Conservation (phyloP, 2,888 invertebrate species). For the Meteorus colon region DNA sequence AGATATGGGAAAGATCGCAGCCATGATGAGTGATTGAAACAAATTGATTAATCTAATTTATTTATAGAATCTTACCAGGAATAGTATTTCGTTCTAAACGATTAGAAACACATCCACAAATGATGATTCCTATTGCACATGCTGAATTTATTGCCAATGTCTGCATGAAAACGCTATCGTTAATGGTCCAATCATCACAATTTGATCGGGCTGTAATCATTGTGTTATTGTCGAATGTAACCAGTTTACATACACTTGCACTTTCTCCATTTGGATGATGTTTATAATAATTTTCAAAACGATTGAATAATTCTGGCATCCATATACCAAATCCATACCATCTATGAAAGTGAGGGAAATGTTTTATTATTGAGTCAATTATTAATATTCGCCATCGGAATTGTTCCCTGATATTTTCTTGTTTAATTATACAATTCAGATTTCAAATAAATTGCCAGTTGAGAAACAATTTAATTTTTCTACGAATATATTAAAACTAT, state of each 20-base stretch:
- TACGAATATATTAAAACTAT: neutral
- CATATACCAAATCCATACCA: slow-evolving; percentile 83
- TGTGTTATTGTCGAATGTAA: slow-evolving; percentile 49
- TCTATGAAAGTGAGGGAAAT: slow-evolving; percentile 66
- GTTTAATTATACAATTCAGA: neutral
- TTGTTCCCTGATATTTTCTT: no score
- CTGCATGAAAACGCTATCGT: slow-evolving; percentile 78
- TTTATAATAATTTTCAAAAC: slow-evolving; percentile 73
- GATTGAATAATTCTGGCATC: slow-evolving; percentile 84
- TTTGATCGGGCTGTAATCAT: neutral
- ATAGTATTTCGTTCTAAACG: slow-evolving; percentile 65
- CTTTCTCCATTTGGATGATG: slow-evolving; percentile 74
- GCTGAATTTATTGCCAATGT: slow-evolving; percentile 81
- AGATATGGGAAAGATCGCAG: no score
- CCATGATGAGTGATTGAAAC: neutral
- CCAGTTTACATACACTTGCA: slow-evolving; percentile 74
- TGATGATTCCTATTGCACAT: slow-evolving; percentile 79
- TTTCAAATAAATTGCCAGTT: no score
- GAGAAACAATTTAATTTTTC: neutral
- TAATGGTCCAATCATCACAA: slow-evolving; percentile 76
- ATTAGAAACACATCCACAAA: slow-evolving; percentile 78
- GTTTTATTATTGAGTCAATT: neutral
- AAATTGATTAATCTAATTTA: neutral
- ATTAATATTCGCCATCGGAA: neutral
- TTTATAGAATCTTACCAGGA: slow-evolving; percentile 62